Percentiles rank a stretch among this genome's conserved stretches.
Conservation (phyloP, 2,797 vertebrate species). For the Lithobates pipiens region DNA sequence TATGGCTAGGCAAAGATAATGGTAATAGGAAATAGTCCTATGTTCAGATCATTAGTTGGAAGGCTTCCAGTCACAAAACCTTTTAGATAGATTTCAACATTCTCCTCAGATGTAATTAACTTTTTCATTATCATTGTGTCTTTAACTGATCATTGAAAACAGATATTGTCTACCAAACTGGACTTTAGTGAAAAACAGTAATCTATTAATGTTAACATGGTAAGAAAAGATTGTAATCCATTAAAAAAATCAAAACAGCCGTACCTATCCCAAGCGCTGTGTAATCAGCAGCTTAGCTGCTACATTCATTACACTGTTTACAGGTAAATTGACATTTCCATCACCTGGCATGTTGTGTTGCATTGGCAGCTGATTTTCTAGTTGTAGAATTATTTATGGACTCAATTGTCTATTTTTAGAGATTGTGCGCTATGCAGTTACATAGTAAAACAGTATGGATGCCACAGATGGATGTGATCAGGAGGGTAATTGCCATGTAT, state of each 20-base stretch:
- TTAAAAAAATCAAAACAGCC: constrained; percentile 55
- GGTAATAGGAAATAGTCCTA: not conserved
- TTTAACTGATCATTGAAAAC: constrained; percentile 37
- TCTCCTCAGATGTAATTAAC: constrained; percentile 43
- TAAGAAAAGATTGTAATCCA: constrained; percentile 48
- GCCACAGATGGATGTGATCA: not conserved
- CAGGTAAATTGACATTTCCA: constrained; percentile 56
- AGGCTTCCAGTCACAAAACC: not conserved
- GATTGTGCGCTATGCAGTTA: not conserved
- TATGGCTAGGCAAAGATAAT: not conserved
- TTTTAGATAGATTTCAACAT: not conserved
- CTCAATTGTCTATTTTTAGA: not conserved
- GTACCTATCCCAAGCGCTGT: constrained; percentile 24
- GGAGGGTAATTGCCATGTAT: too few relatives aligned
- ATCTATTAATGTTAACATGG: constrained; percentile 56
- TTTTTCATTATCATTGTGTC: constrained; percentile 44
- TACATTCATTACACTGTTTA: constrained; percentile 52
- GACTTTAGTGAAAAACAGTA: constrained; percentile 36
- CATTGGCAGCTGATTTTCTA: constrained; percentile 52
- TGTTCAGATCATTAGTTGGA: not conserved
- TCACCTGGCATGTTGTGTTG: constrained; percentile 39
- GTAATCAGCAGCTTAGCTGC: constrained; percentile 51
- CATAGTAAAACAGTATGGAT: not conserved
- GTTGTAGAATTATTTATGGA: constrained; percentile 15
- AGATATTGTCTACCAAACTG: constrained; percentile 30